Percentiles rank a stretch among this genome's conserved stretches.
Evolutionary conservation across 1,140 invertebrate species (phyloP).

Genomic region (Drosophila equinoxialis): DNA sequence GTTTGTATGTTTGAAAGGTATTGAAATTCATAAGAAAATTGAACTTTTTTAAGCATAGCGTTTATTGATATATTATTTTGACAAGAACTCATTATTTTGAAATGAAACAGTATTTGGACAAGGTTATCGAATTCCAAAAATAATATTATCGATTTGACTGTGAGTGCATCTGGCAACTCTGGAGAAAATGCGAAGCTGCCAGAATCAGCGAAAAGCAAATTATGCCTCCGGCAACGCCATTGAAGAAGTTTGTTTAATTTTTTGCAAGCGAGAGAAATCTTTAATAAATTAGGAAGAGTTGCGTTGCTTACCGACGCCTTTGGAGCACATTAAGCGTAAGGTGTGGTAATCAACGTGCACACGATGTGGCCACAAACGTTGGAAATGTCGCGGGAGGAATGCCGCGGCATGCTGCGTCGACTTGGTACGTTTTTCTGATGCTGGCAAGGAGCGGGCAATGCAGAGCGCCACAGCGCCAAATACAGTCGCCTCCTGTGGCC

Average conservation of each 20-base stretch:
- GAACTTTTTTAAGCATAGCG: too few relatives aligned
- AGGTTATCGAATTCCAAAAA: background rate
- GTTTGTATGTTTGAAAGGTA: too few relatives aligned
- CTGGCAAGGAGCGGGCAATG: conserved; percentile 38
- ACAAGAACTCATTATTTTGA: too few relatives aligned
- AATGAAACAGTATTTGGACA: too few relatives aligned
- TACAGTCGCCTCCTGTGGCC: conserved; percentile 3
- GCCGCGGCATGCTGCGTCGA: conserved; percentile 91
- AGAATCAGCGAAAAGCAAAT: background rate
- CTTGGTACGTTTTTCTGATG: conserved; percentile 85
- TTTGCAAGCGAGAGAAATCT: conserved; percentile 49
- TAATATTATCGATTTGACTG: background rate
- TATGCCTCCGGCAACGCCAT: conserved; percentile 28
- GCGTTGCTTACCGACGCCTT: conserved; percentile 44
- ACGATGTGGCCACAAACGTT: conserved; percentile 89
- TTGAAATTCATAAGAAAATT: too few relatives aligned
- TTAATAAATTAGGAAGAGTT: conserved; percentile 50
- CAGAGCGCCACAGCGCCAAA: conserved; percentile 6
- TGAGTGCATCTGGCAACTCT: background rate
- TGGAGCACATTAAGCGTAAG: conserved; percentile 48
- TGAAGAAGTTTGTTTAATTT: conserved; percentile 53
- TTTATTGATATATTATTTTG: too few relatives aligned
- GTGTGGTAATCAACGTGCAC: conserved; percentile 53
- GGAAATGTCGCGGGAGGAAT: conserved; percentile 92
- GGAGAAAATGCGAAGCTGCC: background rate